Base-by-base conservation (phyloP, 2,888 invertebrate species). In the Herminia tarsipennalis region DNA sequence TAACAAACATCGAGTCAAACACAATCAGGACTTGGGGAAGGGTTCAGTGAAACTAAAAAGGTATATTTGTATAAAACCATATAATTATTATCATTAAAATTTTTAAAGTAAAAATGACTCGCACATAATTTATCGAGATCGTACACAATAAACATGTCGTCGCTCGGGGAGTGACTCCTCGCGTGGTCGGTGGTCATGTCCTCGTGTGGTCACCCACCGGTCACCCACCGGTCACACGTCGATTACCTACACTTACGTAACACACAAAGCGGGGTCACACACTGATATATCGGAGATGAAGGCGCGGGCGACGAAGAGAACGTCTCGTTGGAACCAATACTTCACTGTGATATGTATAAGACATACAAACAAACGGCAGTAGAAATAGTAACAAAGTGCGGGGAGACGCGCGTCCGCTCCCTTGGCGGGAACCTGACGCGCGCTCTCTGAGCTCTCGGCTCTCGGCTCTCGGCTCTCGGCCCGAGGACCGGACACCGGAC, bases 21-120 rank as follows among this genome's bases (percentile, higher is more conserved):
- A n/a, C n/a, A n/a, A n/a, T n/a, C n/a, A 22, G n/a, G 20, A 18
- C 5, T 5, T 18, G 24, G 2, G 9, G 12, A 5, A 21, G 16
- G 18, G 24, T 14, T n/a, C 36, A 49, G 14, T 41, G 9, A 60
- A 40, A 66, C 64, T 48, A 65, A 73, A 44, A 51, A 62, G 45
- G 36, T 35, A 38, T 39, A 43, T 62, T 75, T 83, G 87, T 88
- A 88, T 83, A 88, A 89, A 89, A 88, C 84, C 89, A 88, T 89
- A 85, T 87, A 77, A 76, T 76, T 68, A 86, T 86, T 86, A 87
- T 83, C 72, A 79, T 86, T 88, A 86, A 87, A 88, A 84, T 78
- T 78, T 48, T 81, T 69, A 84, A 89, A 88, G 81, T 86, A 87
- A 84, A 86, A 85, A 81, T 83, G 64, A 79, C 74, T 86, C 76